These are phyloP conservation scores for Squalus acanthias DNA, from an alignment of 2,797 vertebrate species.

Conservation along the genomic window DNA sequence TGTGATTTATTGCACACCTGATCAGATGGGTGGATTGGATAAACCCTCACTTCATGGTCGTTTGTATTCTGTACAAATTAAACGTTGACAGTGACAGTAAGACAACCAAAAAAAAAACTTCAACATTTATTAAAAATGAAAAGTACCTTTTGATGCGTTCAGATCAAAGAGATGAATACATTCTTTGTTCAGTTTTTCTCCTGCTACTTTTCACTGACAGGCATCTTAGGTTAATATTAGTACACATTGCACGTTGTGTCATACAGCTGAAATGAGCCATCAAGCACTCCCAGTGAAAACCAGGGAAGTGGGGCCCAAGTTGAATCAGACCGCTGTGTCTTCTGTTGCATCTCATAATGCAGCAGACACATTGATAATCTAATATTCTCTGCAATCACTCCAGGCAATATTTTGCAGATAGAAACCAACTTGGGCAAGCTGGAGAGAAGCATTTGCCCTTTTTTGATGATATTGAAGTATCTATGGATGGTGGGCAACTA, in stretches of 20 bases:
- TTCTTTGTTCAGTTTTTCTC: constrained; percentile 31
- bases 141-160: constrained; percentile 1
- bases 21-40: background rate
- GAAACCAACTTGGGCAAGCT: background rate
- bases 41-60: background rate
- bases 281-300: background rate
- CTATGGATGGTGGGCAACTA: no score
- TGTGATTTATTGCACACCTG: constrained; percentile 13
- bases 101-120: background rate
- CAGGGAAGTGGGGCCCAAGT: background rate
- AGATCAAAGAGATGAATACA: constrained; percentile 25
- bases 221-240: constrained; percentile 15
- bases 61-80: constrained; percentile 7
- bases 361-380: background rate
- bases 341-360: background rate
- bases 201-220: background rate
- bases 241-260: background rate
- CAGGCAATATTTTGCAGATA: background rate
- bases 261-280: background rate
- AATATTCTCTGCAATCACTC: background rate
- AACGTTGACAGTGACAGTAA: background rate
- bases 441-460: background rate
- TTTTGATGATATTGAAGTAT: background rate
- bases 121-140: constrained; percentile 23
- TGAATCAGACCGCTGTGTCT: background rate